Conservation (phyloP, 2,888 invertebrate species). For the Quadriops clusia region DNA sequence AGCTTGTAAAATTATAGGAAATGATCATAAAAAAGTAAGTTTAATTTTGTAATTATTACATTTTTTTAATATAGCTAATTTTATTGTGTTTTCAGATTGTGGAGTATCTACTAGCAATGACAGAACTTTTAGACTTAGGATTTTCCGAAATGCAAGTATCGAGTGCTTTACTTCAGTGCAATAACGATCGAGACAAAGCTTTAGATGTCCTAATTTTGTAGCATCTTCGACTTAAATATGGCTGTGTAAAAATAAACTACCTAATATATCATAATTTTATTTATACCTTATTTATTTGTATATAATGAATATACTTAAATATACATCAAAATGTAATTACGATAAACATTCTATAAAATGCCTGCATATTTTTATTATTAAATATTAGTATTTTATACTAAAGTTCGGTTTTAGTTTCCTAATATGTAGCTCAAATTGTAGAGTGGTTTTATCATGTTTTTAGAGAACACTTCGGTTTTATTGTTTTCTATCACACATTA, state of each 20-base stretch:
- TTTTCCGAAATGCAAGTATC: constrained; percentile 67
- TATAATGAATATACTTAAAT: constrained; percentile 7
- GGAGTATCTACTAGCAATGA: constrained; percentile 67
- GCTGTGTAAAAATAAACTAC: constrained; percentile 12
- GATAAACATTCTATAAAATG: no score
- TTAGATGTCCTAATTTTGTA: constrained; percentile 72
- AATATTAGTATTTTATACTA: no score
- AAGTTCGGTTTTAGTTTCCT: no score
- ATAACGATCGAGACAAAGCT: constrained; percentile 77
- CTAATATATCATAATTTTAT: constrained; percentile 11
- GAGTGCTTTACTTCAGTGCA: constrained; percentile 59
- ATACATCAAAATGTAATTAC: no score
- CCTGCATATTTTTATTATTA: no score
- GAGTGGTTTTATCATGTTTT: no score
- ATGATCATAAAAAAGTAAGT: constrained; percentile 73
- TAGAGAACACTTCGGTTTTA: no score
- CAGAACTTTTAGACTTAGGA: constrained; percentile 70
- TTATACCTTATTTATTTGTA: constrained; percentile 14
- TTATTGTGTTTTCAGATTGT: constrained; percentile 35
- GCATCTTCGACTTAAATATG: constrained; percentile 19
- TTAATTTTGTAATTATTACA: constrained; percentile 12
- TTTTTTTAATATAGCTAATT: no score
- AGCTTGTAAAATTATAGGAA: constrained; percentile 65
- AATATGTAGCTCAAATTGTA: no score
- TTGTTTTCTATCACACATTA: no score